phyloP scores from a whole-genome alignment of 1,140 invertebrate genomes.

The Psix sp. region DNA sequence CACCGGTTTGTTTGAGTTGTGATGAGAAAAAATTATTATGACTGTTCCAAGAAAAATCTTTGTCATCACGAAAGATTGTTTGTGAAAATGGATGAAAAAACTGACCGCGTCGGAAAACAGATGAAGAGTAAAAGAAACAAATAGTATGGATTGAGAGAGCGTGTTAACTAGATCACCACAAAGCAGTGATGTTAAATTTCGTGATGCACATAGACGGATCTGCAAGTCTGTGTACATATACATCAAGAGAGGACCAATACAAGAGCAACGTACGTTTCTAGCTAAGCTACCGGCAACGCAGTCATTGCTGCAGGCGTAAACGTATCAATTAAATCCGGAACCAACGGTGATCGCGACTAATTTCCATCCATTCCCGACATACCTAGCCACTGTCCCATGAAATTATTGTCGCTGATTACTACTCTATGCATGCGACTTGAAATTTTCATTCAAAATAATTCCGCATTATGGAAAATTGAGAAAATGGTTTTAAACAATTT shows the following conservation, averaged over 20 bases:
- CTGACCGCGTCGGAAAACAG: conserved; percentile 1
- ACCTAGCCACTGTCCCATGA: conserved; percentile 70
- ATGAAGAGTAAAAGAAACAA: conserved; percentile 25
- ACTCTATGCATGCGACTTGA: conserved; percentile 14
- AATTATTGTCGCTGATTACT: conserved; percentile 63
- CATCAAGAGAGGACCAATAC: conserved; percentile 39
- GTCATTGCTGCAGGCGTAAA: conserved; percentile 50
- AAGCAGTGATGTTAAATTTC: conserved; percentile 69
- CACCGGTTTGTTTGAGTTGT: too few relatives aligned
- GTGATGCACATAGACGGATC: conserved; percentile 50
- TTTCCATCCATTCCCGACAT: conserved; percentile 69
- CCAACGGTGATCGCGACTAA: conserved; percentile 69
- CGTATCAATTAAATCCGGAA: conserved; percentile 71
- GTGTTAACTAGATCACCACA: conserved; percentile 71
- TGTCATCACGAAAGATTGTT: too few relatives aligned
- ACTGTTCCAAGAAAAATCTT: too few relatives aligned
- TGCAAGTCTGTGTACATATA: conserved; percentile 23
- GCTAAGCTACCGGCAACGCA: conserved; percentile 27
- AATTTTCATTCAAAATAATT: too few relatives aligned
- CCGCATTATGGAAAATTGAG: too few relatives aligned
- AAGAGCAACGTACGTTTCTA: conserved; percentile 39
- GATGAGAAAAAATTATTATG: too few relatives aligned
- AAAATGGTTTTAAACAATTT: too few relatives aligned
- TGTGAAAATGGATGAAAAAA: too few relatives aligned
- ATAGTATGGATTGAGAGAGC: conserved; percentile 23